Evolutionary conservation across 2,113 vertebrate species (phyloP), one percentile per base, ranked within the genome.

Genomic region (Rhagologus leucostigma): DNA sequence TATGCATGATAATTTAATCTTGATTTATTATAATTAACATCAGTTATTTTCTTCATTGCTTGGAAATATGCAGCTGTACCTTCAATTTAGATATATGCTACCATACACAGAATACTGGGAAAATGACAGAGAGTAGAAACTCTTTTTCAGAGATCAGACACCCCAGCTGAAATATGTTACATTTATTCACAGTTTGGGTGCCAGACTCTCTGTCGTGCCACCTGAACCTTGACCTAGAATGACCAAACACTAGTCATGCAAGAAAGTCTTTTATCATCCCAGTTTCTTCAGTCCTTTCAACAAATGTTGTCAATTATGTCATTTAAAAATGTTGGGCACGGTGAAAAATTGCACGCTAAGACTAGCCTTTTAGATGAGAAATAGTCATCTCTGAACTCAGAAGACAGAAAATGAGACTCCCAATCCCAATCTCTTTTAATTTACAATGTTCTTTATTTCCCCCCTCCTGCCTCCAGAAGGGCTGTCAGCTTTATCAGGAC

Each of bases 401-500:
- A 79, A 84, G 49, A 81, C 80, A 95, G 89, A 94, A 87, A 92
- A 90, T 50, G 64, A 63, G 87, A 71, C 76, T 90, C 80, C 35
- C 69, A 62, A 56, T 89, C 46, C 37, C 49, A 86, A 73, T 91
- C 65, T 93, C 63, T 37, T 93, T 65, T 92, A 95, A 96, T 97
- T 96, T 96, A 92, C 76, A 77, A 39, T 46, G 42, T 60, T 80
- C 79, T 95, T 84, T 89, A 73, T 81, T 80, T 35, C 6, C 4
- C 37, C 18, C 5, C 29, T 79, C 16, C 59, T 42, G 19, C 32
- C 9, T 87, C 29, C 29, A 86, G 50, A 90, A 85, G 65, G 52
- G 49, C 32, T 92, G 95, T 96, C 71, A 93, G 83, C 87, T 86
- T 91, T 94, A 95, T 96, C 89, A 87, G 70, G 67, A 81, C 78